Conservation (phyloP, 2,797 vertebrate species). For the Mareca strepera region DNA sequence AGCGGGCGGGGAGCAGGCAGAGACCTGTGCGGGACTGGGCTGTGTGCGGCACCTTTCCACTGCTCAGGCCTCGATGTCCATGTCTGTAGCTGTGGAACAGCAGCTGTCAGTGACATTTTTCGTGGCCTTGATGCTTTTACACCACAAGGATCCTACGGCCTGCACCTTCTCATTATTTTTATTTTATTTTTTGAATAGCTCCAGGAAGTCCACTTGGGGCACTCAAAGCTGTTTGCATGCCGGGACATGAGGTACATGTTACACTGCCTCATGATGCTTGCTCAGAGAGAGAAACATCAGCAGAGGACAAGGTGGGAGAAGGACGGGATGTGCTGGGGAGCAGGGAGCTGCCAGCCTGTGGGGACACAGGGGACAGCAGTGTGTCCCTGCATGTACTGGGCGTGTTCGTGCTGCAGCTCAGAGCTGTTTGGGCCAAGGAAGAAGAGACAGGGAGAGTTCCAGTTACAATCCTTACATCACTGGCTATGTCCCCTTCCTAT, state of each 20-base stretch:
- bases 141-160: rapidly evolving
- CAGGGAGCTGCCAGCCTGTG: not conserved
- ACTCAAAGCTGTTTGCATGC: rapidly evolving
- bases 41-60: not conserved
- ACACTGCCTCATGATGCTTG: rapidly evolving
- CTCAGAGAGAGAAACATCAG: not conserved
- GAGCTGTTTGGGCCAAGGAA: not conserved
- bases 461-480: not conserved
- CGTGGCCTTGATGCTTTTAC: not conserved
- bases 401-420: not conserved
- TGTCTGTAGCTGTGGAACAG: not conserved
- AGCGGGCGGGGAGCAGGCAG: not conserved
- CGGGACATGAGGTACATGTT: not conserved
- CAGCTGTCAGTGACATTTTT: not conserved
- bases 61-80: not conserved
- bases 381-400: not conserved
- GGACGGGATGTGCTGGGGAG: not conserved
- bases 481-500: not conserved
- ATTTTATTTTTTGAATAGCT: not conserved
- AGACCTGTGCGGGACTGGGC: not conserved
- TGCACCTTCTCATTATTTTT: not conserved
- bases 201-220: rapidly evolving
- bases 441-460: not conserved
- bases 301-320: not conserved
- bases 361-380: not conserved